Evolutionary conservation across 2,888 invertebrate genomes (phyloP).

Genomic region (Melieria picta): DNA sequence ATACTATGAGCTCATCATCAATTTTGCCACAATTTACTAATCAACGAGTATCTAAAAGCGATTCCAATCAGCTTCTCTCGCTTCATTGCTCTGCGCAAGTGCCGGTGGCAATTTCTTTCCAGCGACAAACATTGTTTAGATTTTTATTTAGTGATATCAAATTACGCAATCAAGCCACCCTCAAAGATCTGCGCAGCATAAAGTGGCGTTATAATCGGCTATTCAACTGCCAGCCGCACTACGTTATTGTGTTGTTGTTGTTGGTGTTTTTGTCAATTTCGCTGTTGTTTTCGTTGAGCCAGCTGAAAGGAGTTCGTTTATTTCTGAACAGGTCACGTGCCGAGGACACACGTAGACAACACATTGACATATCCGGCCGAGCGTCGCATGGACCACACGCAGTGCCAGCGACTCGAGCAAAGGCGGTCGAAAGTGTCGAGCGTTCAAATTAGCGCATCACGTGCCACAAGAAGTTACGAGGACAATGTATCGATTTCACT

Average conservation of each 20-base stretch:
- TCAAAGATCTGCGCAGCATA: slow-evolving; percentile 25
- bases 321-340: slow-evolving; percentile 47
- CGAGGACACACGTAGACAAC: slow-evolving; percentile 41
- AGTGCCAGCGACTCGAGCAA: slow-evolving; percentile 23
- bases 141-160: slow-evolving; percentile 20
- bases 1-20: too few relatives aligned
- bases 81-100: too few relatives aligned
- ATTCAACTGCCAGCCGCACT: neutral
- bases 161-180: slow-evolving; percentile 33
- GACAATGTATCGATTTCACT: slow-evolving; percentile 54
- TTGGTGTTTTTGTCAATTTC: slow-evolving; percentile 35
- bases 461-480: slow-evolving; percentile 46
- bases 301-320: slow-evolving; percentile 44
- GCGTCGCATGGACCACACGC: slow-evolving; percentile 43
- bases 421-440: slow-evolving; percentile 11
- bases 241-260: slow-evolving; percentile 2
- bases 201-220: slow-evolving; percentile 13
- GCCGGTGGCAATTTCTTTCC: slow-evolving; percentile 13
- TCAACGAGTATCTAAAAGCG: too few relatives aligned
- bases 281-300: slow-evolving; percentile 42
- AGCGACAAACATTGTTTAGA: slow-evolving; percentile 5
- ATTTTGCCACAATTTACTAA: too few relatives aligned
- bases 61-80: too few relatives aligned
- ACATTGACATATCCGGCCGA: slow-evolving; percentile 47
- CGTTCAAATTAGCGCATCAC: slow-evolving; percentile 57